Percentiles rank a stretch among this genome's conserved stretches.
These are phyloP conservation scores for Trichogramma dendrolimi DNA, from an alignment of 2,888 invertebrate species.

Conservation along the genomic window DNA sequence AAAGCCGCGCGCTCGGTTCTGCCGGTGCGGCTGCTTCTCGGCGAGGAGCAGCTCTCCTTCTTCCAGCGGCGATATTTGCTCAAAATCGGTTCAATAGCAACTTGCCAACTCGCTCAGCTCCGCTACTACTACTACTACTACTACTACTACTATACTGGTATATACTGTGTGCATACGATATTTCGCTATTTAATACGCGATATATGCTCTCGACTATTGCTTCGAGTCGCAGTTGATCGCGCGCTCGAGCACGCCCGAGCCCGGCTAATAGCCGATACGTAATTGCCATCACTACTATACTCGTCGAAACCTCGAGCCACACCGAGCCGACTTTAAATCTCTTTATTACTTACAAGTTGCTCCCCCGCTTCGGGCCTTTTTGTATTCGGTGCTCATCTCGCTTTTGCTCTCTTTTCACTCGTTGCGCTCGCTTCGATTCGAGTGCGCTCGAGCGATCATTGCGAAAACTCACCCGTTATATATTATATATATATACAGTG, in stretches of 20 bases:
- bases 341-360: background rate
- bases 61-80: constrained; percentile 51
- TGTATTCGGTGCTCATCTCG: constrained; percentile 1
- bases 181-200: too few species aligned
- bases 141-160: too few species aligned
- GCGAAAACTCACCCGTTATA: too few species aligned
- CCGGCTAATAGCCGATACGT: too few species aligned
- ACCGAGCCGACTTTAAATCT: background rate
- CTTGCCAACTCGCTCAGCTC: constrained; percentile 34
- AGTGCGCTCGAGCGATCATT: constrained; percentile 5
- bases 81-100: constrained; percentile 53
- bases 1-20: constrained; percentile 32
- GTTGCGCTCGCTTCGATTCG: constrained; percentile 2
- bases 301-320: too few species aligned
- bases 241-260: too few species aligned
- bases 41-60: constrained; percentile 29
- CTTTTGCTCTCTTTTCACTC: constrained; percentile 4
- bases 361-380: background rate
- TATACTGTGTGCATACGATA: too few species aligned
- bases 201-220: too few species aligned
- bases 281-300: too few species aligned
- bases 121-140: too few species aligned
- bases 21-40: constrained; percentile 31
- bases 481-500: background rate
- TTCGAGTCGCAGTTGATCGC: too few species aligned